These are phyloP conservation scores for Gymnopithys bicolor DNA, from an alignment of 2,797 vertebrate species.

Conservation along the genomic window DNA sequence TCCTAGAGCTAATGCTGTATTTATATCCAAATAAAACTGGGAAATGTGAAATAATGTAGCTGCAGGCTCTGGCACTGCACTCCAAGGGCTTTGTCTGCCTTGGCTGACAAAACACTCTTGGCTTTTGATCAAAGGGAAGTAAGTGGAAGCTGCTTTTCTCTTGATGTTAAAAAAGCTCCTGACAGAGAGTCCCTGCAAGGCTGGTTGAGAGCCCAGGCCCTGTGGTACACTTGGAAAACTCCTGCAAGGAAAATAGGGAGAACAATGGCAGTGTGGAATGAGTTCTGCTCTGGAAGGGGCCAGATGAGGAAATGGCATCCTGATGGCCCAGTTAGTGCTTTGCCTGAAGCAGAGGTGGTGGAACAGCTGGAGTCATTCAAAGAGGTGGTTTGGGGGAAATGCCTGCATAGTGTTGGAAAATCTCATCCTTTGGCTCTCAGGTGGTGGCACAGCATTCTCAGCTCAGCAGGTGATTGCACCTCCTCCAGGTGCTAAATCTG, in stretches of 20 bases:
- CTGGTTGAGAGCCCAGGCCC: not conserved
- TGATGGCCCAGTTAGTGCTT: rapidly evolving
- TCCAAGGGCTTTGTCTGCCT: conserved; percentile 24
- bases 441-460: not conserved
- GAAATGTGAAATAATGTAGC: conserved; percentile 28
- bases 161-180: conserved; percentile 34
- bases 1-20: not conserved
- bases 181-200: not conserved
- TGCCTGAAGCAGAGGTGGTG: not conserved
- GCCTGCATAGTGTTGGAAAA: rapidly evolving
- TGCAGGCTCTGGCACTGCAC: not conserved
- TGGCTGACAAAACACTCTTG: conserved; percentile 54
- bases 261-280: not conserved
- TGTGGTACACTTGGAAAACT: not conserved
- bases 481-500: not conserved
- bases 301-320: not conserved
- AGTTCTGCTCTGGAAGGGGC: not conserved
- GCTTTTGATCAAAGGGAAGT: conserved; percentile 50
- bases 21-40: conserved; percentile 18
- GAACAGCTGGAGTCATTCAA: not conserved
- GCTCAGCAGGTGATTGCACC: not conserved
- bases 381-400: not conserved
- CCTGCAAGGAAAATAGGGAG: not conserved
- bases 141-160: conserved; percentile 33
- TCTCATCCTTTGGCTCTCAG: not conserved